Evolutionary conservation across 2,113 vertebrate genomes (phyloP).

Genomic region (Geococcyx californianus): DNA sequence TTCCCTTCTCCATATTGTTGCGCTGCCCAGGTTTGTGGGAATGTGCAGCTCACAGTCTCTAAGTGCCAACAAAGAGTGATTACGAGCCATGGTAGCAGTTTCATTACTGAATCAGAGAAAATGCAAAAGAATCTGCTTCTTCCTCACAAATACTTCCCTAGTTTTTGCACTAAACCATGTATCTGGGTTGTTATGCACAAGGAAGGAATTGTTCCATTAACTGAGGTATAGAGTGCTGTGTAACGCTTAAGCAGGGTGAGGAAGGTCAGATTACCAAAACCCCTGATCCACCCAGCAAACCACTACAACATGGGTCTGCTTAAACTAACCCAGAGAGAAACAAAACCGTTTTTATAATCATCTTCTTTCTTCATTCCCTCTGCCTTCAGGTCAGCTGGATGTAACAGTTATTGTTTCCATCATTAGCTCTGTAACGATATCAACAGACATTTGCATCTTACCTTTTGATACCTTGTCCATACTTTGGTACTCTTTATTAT

Average conservation of each 20-base stretch:
- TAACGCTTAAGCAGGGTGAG: not conserved
- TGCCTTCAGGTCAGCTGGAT: not conserved
- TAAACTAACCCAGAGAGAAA: not conserved
- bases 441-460: not conserved
- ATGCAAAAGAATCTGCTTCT: not conserved
- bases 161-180: not conserved
- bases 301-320: not conserved
- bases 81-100: not conserved
- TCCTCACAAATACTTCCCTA: not conserved
- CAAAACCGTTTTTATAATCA: fast-evolving
- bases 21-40: not conserved
- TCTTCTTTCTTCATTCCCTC: not conserved
- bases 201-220: not conserved
- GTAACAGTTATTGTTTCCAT: not conserved
- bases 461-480: not conserved
- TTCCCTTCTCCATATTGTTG: not conserved
- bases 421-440: not conserved
- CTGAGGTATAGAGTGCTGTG: not conserved
- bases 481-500: not conserved
- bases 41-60: not conserved
- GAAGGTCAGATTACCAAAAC: not conserved
- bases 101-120: not conserved
- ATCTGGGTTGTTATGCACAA: not conserved
- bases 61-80: not conserved
- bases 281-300: not conserved